Evolutionary conservation across 2,797 vertebrate species (phyloP).

Genomic region (Scolopax bukidnonensis): DNA sequence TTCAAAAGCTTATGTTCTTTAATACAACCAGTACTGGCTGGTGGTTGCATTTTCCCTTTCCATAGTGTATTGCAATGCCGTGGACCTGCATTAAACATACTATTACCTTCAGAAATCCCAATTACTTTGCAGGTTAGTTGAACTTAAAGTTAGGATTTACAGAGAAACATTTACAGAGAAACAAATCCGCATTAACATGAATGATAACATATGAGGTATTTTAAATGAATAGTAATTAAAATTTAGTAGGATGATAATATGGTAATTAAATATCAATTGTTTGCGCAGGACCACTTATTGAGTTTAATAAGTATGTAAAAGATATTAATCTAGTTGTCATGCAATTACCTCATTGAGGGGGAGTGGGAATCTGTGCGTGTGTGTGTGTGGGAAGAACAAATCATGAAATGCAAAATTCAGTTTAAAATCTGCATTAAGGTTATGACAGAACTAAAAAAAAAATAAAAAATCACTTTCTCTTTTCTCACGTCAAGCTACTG

Average conservation of each 20-base stretch:
- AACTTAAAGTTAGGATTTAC: conserved; percentile 40
- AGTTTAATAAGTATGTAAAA: conserved; percentile 76
- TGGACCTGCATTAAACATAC: not conserved
- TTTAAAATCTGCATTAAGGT: conserved; percentile 15
- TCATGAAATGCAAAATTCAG: conserved; percentile 64
- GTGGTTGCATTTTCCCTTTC: not conserved
- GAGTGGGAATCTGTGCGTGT: conserved; percentile 55
- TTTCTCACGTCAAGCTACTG: not conserved
- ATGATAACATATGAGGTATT: conserved; percentile 68
- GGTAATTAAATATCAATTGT: conserved; percentile 79
- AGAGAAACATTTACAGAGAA: conserved; percentile 57
- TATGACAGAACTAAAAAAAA: not conserved
- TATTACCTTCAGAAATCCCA: not conserved
- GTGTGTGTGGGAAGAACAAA: conserved; percentile 51
- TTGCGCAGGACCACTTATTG: conserved; percentile 73
- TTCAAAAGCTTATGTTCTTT: not conserved
- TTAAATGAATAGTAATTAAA: conserved; percentile 79
- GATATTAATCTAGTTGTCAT: conserved; percentile 76
- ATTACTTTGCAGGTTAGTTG: conserved; percentile 10
- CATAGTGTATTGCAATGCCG: not conserved
- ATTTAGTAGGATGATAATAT: conserved; percentile 75
- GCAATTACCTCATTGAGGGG: conserved; percentile 68
- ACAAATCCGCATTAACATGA: conserved; percentile 58
- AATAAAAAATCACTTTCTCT: not conserved
- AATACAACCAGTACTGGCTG: too few relatives aligned